Conservation (phyloP, 2,888 invertebrate genomes). For the Ophion costatus region DNA sequence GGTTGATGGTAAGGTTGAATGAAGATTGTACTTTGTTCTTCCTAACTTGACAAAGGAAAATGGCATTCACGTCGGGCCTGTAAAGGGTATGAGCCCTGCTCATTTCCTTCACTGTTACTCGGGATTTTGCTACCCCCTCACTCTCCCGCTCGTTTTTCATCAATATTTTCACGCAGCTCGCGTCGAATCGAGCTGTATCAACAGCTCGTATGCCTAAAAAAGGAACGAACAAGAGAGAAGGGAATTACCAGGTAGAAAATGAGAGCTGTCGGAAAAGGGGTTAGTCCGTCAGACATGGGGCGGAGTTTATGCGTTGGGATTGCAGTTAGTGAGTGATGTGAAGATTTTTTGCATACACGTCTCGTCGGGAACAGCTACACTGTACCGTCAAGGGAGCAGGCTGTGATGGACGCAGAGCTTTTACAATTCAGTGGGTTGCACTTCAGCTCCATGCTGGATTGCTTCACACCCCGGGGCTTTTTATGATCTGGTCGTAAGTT, state of each 20-base stretch:
- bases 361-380: not conserved
- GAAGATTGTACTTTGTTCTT: no score
- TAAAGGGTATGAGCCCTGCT: no score
- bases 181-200: no score
- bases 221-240: slow-evolving; percentile 28
- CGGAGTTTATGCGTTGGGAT: not conserved
- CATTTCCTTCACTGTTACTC: no score
- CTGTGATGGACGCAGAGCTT: slow-evolving; percentile 10
- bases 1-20: no score
- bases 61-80: no score
- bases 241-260: slow-evolving; percentile 13
- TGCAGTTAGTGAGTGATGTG: not conserved
- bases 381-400: not conserved
- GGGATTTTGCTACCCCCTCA: no score
- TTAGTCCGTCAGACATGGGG: not conserved
- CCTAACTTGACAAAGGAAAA: no score
- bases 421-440: slow-evolving; percentile 14
- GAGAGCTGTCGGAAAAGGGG: slow-evolving; percentile 5
- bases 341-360: not conserved
- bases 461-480: slow-evolving; percentile 64
- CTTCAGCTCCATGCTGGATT: not conserved
- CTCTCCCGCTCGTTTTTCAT: no score
- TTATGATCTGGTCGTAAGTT: slow-evolving; percentile 70
- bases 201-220: not conserved
- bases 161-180: no score